These are phyloP conservation scores for Drosophila niveifrons DNA, from an alignment of 2,888 invertebrate species.

Conservation along the genomic window DNA sequence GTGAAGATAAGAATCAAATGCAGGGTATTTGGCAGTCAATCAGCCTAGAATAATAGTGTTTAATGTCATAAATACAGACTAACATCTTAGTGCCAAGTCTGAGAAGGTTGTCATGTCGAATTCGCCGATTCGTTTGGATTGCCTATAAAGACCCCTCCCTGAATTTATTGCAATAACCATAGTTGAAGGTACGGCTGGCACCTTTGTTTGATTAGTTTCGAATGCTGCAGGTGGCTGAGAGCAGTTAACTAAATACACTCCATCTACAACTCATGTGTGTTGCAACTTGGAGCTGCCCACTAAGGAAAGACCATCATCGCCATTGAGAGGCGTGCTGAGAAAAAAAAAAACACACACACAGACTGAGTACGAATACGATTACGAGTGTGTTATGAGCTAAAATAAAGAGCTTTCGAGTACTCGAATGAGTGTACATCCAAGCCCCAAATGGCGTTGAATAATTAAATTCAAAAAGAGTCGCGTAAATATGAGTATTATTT, in stretches of 20 bases:
- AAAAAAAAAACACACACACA: too few relatives aligned
- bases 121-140: slow-evolving; percentile 4
- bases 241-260: slow-evolving; percentile 28
- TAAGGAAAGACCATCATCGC: slow-evolving; percentile 45
- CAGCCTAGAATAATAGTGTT: too few relatives aligned
- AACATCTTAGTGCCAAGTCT: not conserved
- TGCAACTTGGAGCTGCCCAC: slow-evolving; percentile 56
- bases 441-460: slow-evolving; percentile 54
- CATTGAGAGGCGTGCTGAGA: slow-evolving; percentile 8
- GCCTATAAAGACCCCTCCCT: slow-evolving; percentile 22
- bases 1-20: not conserved
- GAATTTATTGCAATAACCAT: slow-evolving; percentile 15
- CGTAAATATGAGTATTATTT: slow-evolving; percentile 43
- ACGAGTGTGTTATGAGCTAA: slow-evolving; percentile 33
- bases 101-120: slow-evolving; percentile 3
- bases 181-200: slow-evolving; percentile 15
- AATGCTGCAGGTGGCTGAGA: slow-evolving; percentile 18
- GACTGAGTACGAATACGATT: not conserved
- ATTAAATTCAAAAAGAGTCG: slow-evolving; percentile 48
- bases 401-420: slow-evolving; percentile 47
- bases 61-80: slow-evolving; percentile 2
- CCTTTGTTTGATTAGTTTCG: slow-evolving; percentile 30
- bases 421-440: slow-evolving; percentile 34
- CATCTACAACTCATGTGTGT: not conserved
- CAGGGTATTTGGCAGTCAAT: not conserved